Conservation (phyloP, 1,140 invertebrate species). For the Dysdera silvatica region DNA sequence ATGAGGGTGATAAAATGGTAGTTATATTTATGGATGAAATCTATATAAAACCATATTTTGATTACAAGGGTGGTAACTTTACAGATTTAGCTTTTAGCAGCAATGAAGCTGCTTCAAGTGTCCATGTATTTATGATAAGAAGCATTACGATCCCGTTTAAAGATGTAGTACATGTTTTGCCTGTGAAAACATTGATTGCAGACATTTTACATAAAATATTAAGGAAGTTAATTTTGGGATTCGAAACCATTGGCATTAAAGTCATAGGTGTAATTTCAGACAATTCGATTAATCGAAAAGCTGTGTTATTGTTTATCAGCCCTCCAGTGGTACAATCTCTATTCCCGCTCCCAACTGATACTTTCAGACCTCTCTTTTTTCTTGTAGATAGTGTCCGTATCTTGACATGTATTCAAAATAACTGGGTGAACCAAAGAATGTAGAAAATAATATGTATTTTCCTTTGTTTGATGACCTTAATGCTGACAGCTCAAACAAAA, state of each 20-base stretch:
- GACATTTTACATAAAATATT: constrained; percentile 9
- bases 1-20: not conserved
- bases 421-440: constrained; percentile 11
- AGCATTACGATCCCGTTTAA: constrained; percentile 20
- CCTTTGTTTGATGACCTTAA: not conserved
- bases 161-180: constrained; percentile 27
- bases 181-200: constrained; percentile 10
- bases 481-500: not conserved
- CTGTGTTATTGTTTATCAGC: constrained; percentile 20
- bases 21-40: constrained; percentile 6
- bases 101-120: constrained; percentile 23
- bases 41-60: constrained; percentile 11
- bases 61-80: constrained; percentile 24
- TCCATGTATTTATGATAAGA: constrained; percentile 30
- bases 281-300: constrained; percentile 32
- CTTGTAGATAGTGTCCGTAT: constrained; percentile 11
- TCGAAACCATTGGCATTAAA: constrained; percentile 11
- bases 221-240: constrained; percentile 20
- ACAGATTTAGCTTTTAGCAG: constrained; percentile 24
- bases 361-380: not conserved
- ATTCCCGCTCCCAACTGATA: not conserved
- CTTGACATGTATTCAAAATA: constrained; percentile 16
- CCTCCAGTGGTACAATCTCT: not conserved
- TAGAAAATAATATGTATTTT: not conserved
- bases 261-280: constrained; percentile 25